Evolutionary conservation across 2,113 vertebrate genomes (phyloP), one percentile per base, ranked within the genome.

Genomic region (Ophthalmolycus amberensis): DNA sequence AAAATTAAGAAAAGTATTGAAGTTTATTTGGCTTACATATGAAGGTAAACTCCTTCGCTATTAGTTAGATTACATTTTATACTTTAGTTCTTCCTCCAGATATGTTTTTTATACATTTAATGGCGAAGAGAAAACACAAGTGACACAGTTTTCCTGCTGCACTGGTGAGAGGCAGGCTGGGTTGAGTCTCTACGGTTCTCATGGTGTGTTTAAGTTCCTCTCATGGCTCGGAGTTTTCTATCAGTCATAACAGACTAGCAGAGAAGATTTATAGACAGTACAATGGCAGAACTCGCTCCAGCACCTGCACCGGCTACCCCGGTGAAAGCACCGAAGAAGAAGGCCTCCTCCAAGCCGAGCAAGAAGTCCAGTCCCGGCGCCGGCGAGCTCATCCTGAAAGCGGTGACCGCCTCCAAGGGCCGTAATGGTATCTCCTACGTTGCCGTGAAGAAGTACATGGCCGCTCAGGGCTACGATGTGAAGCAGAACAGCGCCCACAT

Each of bases 111-210:
- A 1, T 0, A 0, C n/a, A 0, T 68, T 80, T 80, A n/a, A 69
- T 2, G 15, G 34, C 1, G 27, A n/a, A 4, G 65, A 88, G 75
- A 88, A 88, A 88, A 82, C 85, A 88, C 85, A 88, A 71, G 65
- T 48, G 12, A 1, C 9, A 0, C 5, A 3, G 15, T 3, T 0
- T 54, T 67, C 10, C 22, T 6, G 70, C 64, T 0, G 34, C 50
- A 2, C 6, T 1, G 1, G 22, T 1, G 27, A 68, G 63, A 9
- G 1, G 29, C 44, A 1, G 63, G 15, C 64, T 6, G 63, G 4
- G 18, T 25, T 54, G 48, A 70, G 48, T 70, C 68, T 54, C 32
- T 32, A 54, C 32, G 48, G 48, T 52, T 37, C 68, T 54, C 48
- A 54, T 25, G 48, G 29, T 14, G 20, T 25, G 68, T 54, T 37